Base-by-base conservation (phyloP, 2,797 vertebrate species). In the Anolis apletophallus region DNA sequence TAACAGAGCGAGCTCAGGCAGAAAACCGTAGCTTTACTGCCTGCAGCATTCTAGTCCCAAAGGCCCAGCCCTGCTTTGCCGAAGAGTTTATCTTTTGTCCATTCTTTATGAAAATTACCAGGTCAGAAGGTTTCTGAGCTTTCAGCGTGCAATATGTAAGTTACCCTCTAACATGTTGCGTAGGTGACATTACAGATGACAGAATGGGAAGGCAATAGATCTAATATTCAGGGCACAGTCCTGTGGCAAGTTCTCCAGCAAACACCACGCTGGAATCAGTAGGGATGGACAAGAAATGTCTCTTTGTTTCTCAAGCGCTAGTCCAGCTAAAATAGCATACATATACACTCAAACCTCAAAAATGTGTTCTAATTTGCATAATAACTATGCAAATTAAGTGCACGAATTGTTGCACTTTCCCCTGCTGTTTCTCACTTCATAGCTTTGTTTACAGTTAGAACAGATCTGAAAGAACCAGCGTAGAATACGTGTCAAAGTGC, bases 1-100 rank as follows among this genome's bases (percentile, higher is more conserved):
- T 80, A 94, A 93, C 1, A 0, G 88, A 67, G 87, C 84, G 67
- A 94, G 87, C 75, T 94, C 89, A 90, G 88, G 90, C 92, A 95
- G 94, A 93, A 95, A 94, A 92, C 50, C 6, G 1, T 78, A 80
- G 87, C 88, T 89, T 91, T 1, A 0, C 77, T 93, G 86, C 89
- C 2, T 3, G 81, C 85, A 81, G 85, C 76, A 80, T 71, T 88
- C 57, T 83, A 36, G 34, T 68, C n/a, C 61, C 67, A 74, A 29
- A 50, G 74, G 57, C 50, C 75, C 50, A 57, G 68, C 10, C 11
- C 14, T 86, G 77, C 3, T 50, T 64, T 61, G 32, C 40, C 67
- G 54, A 69, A 81, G 19, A 69, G 19, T n/a, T 81, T 69, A 19
- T 55, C 50, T 52, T 54, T 55, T 29, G 29, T 81, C 40, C 29